Evolutionary conservation across 2,113 vertebrate genomes (phyloP).

Genomic region (Cavia porcellus): DNA sequence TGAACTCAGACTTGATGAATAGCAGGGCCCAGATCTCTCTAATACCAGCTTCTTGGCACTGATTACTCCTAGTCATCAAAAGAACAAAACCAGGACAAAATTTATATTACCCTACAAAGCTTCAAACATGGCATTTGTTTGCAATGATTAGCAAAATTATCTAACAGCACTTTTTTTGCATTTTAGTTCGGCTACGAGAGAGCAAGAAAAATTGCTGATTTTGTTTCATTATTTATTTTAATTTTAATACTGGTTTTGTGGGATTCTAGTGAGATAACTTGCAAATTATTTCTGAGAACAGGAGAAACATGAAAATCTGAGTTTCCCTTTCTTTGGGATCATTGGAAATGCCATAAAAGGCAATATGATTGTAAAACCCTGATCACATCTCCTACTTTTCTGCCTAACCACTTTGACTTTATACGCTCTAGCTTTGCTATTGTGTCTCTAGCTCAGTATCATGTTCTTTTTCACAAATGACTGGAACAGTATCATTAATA

Average conservation of each 20-base stretch:
- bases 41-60: neutral
- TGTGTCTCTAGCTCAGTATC: neutral
- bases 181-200: neutral
- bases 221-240: neutral
- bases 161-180: neutral
- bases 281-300: constrained; percentile 15
- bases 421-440: neutral
- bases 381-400: neutral
- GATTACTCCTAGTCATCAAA: neutral
- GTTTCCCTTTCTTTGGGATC: neutral
- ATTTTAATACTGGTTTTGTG: neutral
- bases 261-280: neutral
- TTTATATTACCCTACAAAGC: neutral
- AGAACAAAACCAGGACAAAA: neutral
- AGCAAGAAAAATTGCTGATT: neutral
- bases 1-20: neutral
- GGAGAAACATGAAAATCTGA: neutral
- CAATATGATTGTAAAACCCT: neutral
- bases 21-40: neutral
- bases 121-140: neutral
- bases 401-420: neutral
- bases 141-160: neutral
- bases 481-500: neutral
- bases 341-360: constrained; percentile 31
- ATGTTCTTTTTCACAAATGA: neutral